A percentile compares a stretch with the other conserved stretches of the same genome.
Conservation (phyloP, 2,888 invertebrate genomes). For the Tipula unca region DNA sequence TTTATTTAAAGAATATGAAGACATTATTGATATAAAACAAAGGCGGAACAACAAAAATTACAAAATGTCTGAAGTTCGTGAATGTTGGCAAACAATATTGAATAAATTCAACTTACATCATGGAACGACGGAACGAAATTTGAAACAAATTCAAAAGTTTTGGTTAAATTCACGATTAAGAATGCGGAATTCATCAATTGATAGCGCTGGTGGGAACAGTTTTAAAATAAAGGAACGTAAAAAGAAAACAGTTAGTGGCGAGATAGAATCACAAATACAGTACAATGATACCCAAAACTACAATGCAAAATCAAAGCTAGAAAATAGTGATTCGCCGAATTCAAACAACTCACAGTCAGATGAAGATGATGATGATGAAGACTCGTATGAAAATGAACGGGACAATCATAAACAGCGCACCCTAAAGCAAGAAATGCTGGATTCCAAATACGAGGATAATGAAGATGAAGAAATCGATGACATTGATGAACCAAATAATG, state of each 20-base stretch:
- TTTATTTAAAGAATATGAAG: conserved; percentile 37
- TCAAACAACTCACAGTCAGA: conserved; percentile 1
- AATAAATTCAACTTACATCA: conserved; percentile 37
- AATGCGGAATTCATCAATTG: not conserved
- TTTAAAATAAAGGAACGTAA: not conserved
- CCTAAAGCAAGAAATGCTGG: not conserved
- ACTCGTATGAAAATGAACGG: not conserved
- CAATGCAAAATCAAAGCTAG: not conserved
- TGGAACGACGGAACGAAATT: conserved; percentile 34
- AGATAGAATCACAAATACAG: not conserved
- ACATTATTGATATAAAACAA: conserved; percentile 40
- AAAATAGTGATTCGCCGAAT: not conserved
- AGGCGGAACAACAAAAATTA: conserved; percentile 32
- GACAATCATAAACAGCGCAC: not conserved
- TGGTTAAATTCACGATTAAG: conserved; percentile 36
- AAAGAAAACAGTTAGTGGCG: not conserved
- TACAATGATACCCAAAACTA: not conserved
- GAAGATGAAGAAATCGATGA: not conserved
- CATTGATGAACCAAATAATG: not conserved
- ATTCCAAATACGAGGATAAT: conserved; percentile 17
- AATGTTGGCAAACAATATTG: conserved; percentile 40
- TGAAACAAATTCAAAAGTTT: conserved; percentile 41
- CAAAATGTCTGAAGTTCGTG: conserved; percentile 32
- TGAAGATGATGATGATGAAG: not conserved
- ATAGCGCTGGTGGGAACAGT: not conserved